These are phyloP conservation scores for Pachyseris speciosa DNA, from an alignment of 64 coral and sea anemone genomes.

Conservation along the genomic window DNA sequence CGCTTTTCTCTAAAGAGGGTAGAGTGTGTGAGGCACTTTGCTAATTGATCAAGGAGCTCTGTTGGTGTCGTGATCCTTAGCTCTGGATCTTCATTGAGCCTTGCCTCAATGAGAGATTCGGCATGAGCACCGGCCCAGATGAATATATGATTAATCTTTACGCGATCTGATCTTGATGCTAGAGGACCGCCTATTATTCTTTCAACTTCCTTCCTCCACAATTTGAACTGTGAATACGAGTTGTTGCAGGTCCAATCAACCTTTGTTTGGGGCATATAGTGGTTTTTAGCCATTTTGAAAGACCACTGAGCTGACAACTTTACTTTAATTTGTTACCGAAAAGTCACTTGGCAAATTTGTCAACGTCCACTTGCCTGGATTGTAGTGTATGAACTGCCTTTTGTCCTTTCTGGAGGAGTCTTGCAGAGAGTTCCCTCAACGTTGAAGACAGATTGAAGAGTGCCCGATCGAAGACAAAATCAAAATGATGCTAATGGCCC, in stretches of 20 bases:
- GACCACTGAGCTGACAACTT: neutral
- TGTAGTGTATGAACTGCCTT: neutral
- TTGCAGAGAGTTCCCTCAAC: neutral
- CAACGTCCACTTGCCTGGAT: constrained; percentile 41
- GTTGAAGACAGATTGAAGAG: too few species aligned
- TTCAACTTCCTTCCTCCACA: constrained; percentile 61
- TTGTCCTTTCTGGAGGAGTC: neutral
- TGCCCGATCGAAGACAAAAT: too few species aligned
- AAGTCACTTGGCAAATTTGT: constrained; percentile 42
- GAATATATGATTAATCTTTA: constrained; percentile 64
- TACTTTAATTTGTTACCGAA: neutral
- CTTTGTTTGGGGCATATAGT: constrained; percentile 48
- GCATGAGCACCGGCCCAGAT: constrained; percentile 78
- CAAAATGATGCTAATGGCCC: too few species aligned
- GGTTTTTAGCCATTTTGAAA: neutral
- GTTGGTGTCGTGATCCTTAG: constrained; percentile 22
- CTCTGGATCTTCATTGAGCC: constrained; percentile 57
- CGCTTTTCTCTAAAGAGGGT: constrained; percentile 66
- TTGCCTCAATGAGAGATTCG: constrained; percentile 76
- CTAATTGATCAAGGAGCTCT: constrained; percentile 63
- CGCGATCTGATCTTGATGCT: constrained; percentile 38
- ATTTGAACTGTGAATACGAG: constrained; percentile 71
- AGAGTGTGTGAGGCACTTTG: constrained; percentile 64
- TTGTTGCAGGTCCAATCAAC: constrained; percentile 72
- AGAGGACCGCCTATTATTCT: constrained; percentile 51